Evolutionary conservation across 1,140 invertebrate genomes (phyloP), one percentile per base, ranked within the genome.

Genomic region (Cyrtorhinus lividipennis): DNA sequence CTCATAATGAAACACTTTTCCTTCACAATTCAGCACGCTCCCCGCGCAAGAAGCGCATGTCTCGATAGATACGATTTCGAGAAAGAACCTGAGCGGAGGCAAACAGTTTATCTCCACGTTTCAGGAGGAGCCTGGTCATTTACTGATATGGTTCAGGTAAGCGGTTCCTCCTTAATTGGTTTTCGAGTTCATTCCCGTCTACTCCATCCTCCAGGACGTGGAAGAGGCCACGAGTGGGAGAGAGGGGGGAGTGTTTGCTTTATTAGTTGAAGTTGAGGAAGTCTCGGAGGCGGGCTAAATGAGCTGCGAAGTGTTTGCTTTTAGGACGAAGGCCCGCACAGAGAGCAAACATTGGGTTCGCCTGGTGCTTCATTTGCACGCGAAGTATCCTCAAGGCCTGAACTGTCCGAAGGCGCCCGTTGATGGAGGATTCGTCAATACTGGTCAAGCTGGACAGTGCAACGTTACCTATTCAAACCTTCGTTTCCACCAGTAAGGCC

Each of bases 181-280:
- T 53, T 53, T 53, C 48, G 48, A 53, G 12, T 53, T 53, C 48
- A 53, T 53, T 53, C 20, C 48, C 48, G 10, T 20, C 20, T 5
- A 3, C 48, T 38, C 15, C 30, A 38, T 8, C 30, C 30, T 15
- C 30, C 30, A 5, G 30, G 15, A 15, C 5, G 30, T 38, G n/a
- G n/a, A n/a, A n/a, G n/a, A n/a, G 5, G 30, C 30, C 30, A 38
- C 30, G 30, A 15, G 30, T 38, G 30, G 30, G 30, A 38, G 30
- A 20, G 48, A 20, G 8, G 20, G 20, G 48, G 48, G 20, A 53
- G 48, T 53, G 48, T 53, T 53, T 53, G 48, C 48, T 53, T 53
- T 53, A 53, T 53, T 53, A 53, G 48, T 53, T 53, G 48, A 53
- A 53, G 48, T 53, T 53, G 48, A 22, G 48, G 48, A 53, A 53